Conservation (phyloP, 2,888 invertebrate species). For the Cetonia aurata region DNA sequence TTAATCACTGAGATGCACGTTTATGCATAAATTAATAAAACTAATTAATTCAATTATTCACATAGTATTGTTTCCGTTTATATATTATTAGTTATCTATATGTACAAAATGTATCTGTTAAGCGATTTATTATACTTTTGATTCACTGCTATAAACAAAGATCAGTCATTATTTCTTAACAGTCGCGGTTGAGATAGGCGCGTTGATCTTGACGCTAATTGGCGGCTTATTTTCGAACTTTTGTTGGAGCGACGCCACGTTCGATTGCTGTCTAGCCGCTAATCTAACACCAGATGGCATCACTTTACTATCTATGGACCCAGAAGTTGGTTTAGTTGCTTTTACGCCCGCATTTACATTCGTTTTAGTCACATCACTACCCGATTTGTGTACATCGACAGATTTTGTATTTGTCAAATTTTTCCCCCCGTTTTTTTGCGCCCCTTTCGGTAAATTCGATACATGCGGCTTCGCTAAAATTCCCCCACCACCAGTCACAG, state of each 20-base stretch:
- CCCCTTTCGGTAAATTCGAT: constrained; percentile 64
- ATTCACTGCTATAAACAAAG: constrained; percentile 18
- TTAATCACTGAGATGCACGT: no score
- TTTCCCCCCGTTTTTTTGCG: constrained; percentile 62
- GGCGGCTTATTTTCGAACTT: constrained; percentile 76
- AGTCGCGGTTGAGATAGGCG: constrained; percentile 21
- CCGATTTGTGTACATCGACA: constrained; percentile 64
- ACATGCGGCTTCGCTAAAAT: constrained; percentile 59
- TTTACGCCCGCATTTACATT: constrained; percentile 13
- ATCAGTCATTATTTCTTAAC: constrained; percentile 33
- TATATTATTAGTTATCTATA: neutral
- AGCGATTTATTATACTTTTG: constrained; percentile 21
- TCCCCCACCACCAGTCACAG: neutral
- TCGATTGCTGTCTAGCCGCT: constrained; percentile 72
- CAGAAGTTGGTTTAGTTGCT: neutral
- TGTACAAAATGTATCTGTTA: no score
- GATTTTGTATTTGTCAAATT: constrained; percentile 52
- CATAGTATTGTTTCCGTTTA: neutral
- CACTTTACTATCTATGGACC: constrained; percentile 49
- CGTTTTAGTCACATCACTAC: constrained; percentile 49
- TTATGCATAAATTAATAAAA: no score
- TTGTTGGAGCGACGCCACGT: constrained; percentile 82
- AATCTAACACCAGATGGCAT: constrained; percentile 67
- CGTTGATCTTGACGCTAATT: constrained; percentile 45
- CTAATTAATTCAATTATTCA: no score